Base-by-base conservation (phyloP, 2,113 vertebrate genomes). In the Cebidichthys violaceus region DNA sequence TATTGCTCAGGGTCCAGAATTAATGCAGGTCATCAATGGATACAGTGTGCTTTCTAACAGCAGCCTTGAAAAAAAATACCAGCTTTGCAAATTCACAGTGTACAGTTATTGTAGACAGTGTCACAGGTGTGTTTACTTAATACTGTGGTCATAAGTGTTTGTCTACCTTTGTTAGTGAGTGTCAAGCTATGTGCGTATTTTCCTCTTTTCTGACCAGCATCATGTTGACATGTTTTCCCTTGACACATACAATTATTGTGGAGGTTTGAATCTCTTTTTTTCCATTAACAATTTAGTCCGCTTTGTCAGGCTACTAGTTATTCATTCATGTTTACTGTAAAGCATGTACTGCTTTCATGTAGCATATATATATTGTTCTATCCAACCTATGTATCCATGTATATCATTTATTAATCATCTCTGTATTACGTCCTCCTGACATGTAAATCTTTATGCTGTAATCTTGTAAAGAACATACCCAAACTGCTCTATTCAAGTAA, bases 1-100 rank as follows among this genome's bases (percentile, higher is more conserved):
- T 80, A 70, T 61, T 82, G 66, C 75, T 68, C 70, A 31, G 57
- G 69, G 59, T 85, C 13, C 75, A 47, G 14, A 73, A 81, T 70
- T 81, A 79, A 37, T 43, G 59, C 54, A 61, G 54, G 59, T 73
- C 69, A 45, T 70, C 74, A 57, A 68, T 82, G 45, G 29, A 71
- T 78, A 41, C 52, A 47, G 31, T 17, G 22, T 50, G 77, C 7
- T 72, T 73, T 61, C 66, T 4, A 27, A 59, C 33, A 27, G 57
- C 57, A 66, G n/a, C 39, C 13, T 39, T 50, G 20, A 13, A 20
- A 74, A 8, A 33, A 60, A 57, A 67, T 39, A 62, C 17, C 15
- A 64, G 24, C 71, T 59, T 18, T 57, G 5, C 17, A 24, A 2
- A 15, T n/a, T 70, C 45, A 29, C 1, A 4, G 14, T 64, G 35